phyloP scores from a whole-genome alignment of 2,888 invertebrate genomes.

The Auanema sp. region DNA sequence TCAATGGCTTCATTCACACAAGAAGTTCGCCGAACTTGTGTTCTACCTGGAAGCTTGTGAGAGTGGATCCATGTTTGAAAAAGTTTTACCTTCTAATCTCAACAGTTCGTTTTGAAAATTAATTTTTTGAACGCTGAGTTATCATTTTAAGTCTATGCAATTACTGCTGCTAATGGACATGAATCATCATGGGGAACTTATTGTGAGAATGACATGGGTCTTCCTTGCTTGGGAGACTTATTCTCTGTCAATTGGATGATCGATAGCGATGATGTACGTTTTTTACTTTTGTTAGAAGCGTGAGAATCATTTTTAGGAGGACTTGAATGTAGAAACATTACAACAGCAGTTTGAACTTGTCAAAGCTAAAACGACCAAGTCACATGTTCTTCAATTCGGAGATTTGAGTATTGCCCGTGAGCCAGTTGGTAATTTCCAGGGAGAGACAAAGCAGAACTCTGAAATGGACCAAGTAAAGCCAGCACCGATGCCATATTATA shows the following conservation, averaged over 20 bases:
- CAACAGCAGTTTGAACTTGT: conserved; percentile 69
- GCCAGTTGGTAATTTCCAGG: conserved; percentile 65
- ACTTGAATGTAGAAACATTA: conserved; percentile 68
- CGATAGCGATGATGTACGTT: conserved; percentile 68
- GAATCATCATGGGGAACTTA: conserved; percentile 73
- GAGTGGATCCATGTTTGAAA: conserved; percentile 72
- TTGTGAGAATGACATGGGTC: conserved; percentile 66
- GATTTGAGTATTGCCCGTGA: conserved; percentile 64
- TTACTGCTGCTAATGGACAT: conserved; percentile 71
- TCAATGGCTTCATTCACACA: conserved; percentile 66
- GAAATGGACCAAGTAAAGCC: too few relatives aligned
- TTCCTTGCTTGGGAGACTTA: conserved; percentile 70
- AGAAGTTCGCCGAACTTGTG: conserved; percentile 69
- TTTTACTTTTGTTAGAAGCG: too few relatives aligned
- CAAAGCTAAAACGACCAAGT: conserved; percentile 70
- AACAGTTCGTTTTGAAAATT: too few relatives aligned
- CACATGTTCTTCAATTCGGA: conserved; percentile 71
- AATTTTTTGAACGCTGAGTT: too few relatives aligned
- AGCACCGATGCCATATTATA: too few relatives aligned
- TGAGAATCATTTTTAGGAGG: conserved; percentile 64
- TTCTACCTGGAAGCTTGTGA: conserved; percentile 73
- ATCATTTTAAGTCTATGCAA: conserved; percentile 69
- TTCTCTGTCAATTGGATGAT: conserved; percentile 74
- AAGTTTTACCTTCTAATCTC: conserved; percentile 64
- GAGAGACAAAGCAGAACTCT: conserved; percentile 30